Evolutionary conservation across 2,888 invertebrate species (phyloP), one percentile per base, ranked within the genome.

Genomic region (Lypha dubia): DNA sequence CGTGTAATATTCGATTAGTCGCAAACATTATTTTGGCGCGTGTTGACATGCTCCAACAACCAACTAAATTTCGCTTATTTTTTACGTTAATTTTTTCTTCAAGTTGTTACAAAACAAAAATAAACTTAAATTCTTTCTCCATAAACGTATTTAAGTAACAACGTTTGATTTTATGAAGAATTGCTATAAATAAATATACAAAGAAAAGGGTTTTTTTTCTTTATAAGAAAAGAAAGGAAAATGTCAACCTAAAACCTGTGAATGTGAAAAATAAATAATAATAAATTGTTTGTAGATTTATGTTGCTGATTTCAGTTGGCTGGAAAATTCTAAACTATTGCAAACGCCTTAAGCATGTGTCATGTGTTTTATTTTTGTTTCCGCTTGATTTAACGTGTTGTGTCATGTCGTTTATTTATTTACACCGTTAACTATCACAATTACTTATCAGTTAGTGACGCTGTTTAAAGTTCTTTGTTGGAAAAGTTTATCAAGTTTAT

Each of bases 1-100:
- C 63, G 49, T 56, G 46, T 56, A 24, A 17, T 56, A 28, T 63
- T 41, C 56, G 38, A 87, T 85, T 90, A 91, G 91, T 91, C 90
- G 91, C 91, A 90, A 88, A 90, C 89, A 90, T 90, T 89, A 89
- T 89, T 91, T 91, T 90, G 90, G 91, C 91, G 91, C 91, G 91
- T 91, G 90, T 91, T 91, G 91, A 90, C 90, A 90, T 91, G 90
- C 87, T 85, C 17, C 56, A 58, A 58, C 84, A 65, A 83, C 60
- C 84, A 77, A 74, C 71, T 89, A 88, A 87, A 79, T 87, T 88
- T 90, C 89, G 90, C 89, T 90, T 89, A 88, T 90, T 89, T 87
- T 87, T 86, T 87, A 76, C 81, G 81, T 82, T 76, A n/a, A 63
- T 46, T 76, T 82, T 63, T 70, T 17, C 62, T 75, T 46, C 20